These are phyloP conservation scores for Chelonus formosanus DNA, from an alignment of 2,888 invertebrate species.

Conservation along the genomic window DNA sequence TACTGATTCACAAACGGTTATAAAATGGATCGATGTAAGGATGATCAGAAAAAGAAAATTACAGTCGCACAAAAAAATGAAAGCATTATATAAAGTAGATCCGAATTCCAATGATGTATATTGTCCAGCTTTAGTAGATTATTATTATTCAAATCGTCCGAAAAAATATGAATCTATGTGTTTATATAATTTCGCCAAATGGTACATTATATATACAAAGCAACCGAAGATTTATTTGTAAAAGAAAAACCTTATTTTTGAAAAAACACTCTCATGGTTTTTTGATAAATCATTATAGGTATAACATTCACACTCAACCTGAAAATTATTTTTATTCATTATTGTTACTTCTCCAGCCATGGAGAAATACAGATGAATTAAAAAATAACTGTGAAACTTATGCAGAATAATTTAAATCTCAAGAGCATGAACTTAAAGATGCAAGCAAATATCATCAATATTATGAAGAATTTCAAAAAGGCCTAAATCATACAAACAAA, in stretches of 20 bases:
- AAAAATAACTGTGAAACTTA: constrained; percentile 33
- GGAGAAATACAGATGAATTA: constrained; percentile 39
- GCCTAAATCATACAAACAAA: not conserved
- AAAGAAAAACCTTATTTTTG: too few species aligned
- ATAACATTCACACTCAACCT: constrained; percentile 36
- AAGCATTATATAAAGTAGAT: constrained; percentile 1
- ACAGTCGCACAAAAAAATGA: constrained; percentile 7
- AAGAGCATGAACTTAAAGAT: too few species aligned
- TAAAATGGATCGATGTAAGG: constrained; percentile 29
- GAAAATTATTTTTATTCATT: constrained; percentile 40
- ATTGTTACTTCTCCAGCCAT: constrained; percentile 40
- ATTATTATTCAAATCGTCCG: constrained; percentile 10
- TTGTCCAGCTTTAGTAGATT: constrained; percentile 2
- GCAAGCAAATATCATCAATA: too few species aligned
- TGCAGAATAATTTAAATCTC: constrained; percentile 34
- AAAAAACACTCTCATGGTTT: constrained; percentile 43
- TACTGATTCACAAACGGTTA: constrained; percentile 32
- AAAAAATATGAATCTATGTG: not conserved
- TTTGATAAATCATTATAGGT: constrained; percentile 49
- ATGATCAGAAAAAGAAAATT: constrained; percentile 21
- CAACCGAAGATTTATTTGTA: too few species aligned
- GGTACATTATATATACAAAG: too few species aligned
- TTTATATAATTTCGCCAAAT: constrained; percentile 38
- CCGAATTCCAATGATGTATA: constrained; percentile 6
- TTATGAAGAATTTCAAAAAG: constrained; percentile 35